These are phyloP conservation scores for Drosophila buzzatii DNA, from an alignment of 2,888 invertebrate genomes.

Conservation along the genomic window DNA sequence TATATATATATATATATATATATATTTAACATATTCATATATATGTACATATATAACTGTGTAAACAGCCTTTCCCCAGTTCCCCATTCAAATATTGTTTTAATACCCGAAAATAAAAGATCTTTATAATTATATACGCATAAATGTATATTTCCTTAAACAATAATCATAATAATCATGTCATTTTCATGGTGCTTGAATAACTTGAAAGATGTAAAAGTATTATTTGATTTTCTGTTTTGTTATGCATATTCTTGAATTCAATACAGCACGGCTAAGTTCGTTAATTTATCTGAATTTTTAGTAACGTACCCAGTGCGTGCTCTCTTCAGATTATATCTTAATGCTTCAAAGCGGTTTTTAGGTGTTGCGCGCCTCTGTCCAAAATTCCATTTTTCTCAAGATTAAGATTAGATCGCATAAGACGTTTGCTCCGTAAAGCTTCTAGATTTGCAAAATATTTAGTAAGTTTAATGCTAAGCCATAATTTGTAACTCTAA, in stretches of 20 bases:
- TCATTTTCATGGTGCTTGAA: slow-evolving; percentile 36
- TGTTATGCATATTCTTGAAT: slow-evolving; percentile 9
- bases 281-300: not conserved
- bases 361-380: not conserved
- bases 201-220: slow-evolving; percentile 15
- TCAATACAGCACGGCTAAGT: not conserved
- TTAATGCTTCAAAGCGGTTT: slow-evolving; percentile 5
- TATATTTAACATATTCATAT: not conserved
- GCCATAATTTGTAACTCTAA: slow-evolving; percentile 21
- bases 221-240: slow-evolving; percentile 8
- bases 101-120: slow-evolving; percentile 8
- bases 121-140: slow-evolving; percentile 36
- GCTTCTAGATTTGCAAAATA: slow-evolving; percentile 32
- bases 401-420: not conserved
- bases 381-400: slow-evolving; percentile 2
- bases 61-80: not conserved
- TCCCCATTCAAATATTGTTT: not conserved
- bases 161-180: slow-evolving; percentile 39
- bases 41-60: not conserved
- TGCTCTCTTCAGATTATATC: slow-evolving; percentile 12
- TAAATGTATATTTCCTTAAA: slow-evolving; percentile 48
- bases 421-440: slow-evolving; percentile 10
- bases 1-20: too few species aligned
- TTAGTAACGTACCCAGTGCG: slow-evolving; percentile 13
- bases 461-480: slow-evolving; percentile 22